Conservation (phyloP, 2,797 vertebrate genomes). For the Spinus olivaceus region DNA sequence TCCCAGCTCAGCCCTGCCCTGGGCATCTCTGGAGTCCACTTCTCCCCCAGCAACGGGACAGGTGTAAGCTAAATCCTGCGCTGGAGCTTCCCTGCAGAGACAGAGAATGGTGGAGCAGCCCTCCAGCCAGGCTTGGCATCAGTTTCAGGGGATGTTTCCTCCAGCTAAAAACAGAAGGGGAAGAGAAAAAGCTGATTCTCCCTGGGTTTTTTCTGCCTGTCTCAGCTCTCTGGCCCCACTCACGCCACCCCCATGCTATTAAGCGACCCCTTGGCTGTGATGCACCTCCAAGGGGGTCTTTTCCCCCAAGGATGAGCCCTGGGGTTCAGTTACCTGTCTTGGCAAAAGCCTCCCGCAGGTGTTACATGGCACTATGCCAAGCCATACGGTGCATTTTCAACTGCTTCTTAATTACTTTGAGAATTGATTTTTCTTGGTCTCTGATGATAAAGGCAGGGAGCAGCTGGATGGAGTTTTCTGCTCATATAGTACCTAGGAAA, state of each 20-base stretch:
- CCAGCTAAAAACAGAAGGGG: constrained; percentile 37
- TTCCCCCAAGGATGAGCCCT: background rate
- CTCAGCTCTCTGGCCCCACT: background rate
- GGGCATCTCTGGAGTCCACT: background rate
- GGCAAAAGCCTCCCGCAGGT: background rate
- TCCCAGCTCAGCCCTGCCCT: background rate
- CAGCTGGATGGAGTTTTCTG: constrained; percentile 26
- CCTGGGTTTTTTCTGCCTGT: background rate
- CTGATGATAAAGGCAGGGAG: background rate
- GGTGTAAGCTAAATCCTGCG: background rate
- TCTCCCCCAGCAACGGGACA: background rate
- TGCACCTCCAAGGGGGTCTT: background rate
- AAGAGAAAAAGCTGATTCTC: constrained; percentile 57
- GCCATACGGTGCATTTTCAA: background rate
- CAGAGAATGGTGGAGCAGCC: background rate
- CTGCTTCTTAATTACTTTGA: background rate
- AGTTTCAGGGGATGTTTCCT: constrained; percentile 7
- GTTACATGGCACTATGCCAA: accelerated
- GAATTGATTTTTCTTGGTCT: background rate
- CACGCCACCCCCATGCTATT: accelerated
- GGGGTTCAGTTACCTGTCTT: background rate
- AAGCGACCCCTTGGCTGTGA: accelerated
- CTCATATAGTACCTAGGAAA: background rate
- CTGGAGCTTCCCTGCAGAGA: background rate
- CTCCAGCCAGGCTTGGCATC: background rate